Base-by-base conservation (phyloP, 2,888 invertebrate species). In the Homarus gammarus region DNA sequence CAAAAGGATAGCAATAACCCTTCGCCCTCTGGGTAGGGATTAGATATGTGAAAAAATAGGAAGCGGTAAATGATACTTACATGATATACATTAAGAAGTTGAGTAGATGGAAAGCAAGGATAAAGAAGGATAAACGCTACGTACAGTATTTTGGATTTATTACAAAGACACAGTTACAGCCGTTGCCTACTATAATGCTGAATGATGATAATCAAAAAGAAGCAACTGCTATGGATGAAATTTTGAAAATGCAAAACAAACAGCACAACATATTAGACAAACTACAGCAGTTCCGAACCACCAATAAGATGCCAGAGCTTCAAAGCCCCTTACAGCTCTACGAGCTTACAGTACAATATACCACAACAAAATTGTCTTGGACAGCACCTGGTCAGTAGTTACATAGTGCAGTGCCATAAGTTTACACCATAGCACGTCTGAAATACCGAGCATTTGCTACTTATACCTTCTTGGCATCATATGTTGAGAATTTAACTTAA, bases 161-260 rank as follows among this genome's bases (percentile, higher is more conserved):
- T 87, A 87, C 81, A 87, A 87, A 87, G 79, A 87, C 87, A 87
- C 87, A 81, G 33, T 72, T 87, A 87, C 87, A 87, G 73, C 87
- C 49, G 81, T 70, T 61, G 68, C 77, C 88, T 88, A 88, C 88
- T 77, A 78, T 88, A 88, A 83, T 84, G 64, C 77, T 83, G 64
- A 86, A 84, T 88, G 51, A 88, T 88, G 31, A 36, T 87, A 77
- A 78, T 83, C 22, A 49, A 72, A 75, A 88, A 75, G 68, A 88
- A 88, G 88, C 88, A 77, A 68, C 22, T 77, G 83, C 70, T 75
- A 84, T 77, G 75, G 78, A 78, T 77, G 75, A 73, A 88, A 68
- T 44, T 70, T 68, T 64, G 31, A 86, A 79, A 79, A 64, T 70
- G 78, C 78, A 78, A 78, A 31, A 51, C 36, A 51, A 86, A 79